Base-by-base conservation (phyloP, 2,113 vertebrate genomes). In the Syrrhaptes paradoxus region DNA sequence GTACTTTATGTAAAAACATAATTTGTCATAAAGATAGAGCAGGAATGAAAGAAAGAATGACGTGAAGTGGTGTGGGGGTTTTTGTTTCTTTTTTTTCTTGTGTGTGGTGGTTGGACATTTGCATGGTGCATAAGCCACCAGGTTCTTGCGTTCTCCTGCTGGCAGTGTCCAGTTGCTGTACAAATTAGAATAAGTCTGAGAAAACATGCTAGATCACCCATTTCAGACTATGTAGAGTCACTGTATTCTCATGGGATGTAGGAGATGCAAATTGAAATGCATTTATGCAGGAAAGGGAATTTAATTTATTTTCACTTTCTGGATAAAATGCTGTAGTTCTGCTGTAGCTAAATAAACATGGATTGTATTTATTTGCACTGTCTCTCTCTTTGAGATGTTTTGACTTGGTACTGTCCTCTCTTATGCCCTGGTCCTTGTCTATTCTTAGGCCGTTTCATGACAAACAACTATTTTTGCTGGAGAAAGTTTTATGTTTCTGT, bases 101-200 rank as follows among this genome's bases (percentile, higher is more conserved):
- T 51, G 21, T 36, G 26, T 29, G 32, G 7, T 73, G 41, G 7
- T 31, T 74, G 61, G 28, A 20, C 34, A 36, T 28, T 65, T 81
- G 34, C 17, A 6, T 51, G 45, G 31, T 0, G 0, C 4, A 6
- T 2, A 54, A 25, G 4, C 58, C 19, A 28, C 15, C 21, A 73
- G 31, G 26, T 76, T 87, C 55, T 54, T 0, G 0, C 28, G 52
- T 46, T 81, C n/a, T 74, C 11, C 34, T 76, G 14, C 20, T 0
- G 0, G 9, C 6, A 45, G 4, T 17, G 46, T 66, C 57, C n/a
- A 17, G 11, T 24, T 71, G 28, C 62, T 86, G 14, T 80, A 28
- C 17, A 20, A 71, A 77, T 6, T 32, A 32, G 38, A 71, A 17
- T 3, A 34, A 49, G 2, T 68, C 31, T 61, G 63, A 80, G 51